A percentile compares a stretch with the other conserved stretches of the same genome.
Evolutionary conservation across 2,113 vertebrate genomes (phyloP).

Genomic region (Monarcha castaneiventris): DNA sequence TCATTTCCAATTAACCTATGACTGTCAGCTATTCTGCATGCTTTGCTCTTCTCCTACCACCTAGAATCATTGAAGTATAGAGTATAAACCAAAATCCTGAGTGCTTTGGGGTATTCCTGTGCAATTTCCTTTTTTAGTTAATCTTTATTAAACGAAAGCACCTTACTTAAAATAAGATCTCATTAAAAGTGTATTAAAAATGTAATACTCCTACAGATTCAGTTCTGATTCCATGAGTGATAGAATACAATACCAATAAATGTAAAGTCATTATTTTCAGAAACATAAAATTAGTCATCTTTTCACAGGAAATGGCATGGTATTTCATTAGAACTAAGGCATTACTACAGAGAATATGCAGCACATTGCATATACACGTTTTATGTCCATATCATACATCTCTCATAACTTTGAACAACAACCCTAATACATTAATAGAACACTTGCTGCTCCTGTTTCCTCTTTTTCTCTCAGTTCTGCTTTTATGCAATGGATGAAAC

Average conservation of each 20-base stretch:
- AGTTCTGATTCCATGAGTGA: background rate
- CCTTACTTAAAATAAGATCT: conserved; percentile 3
- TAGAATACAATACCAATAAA: background rate
- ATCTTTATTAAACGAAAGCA: conserved; percentile 8
- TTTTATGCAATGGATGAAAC: background rate
- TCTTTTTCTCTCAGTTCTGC: background rate
- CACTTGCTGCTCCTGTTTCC: background rate
- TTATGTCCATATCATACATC: background rate
- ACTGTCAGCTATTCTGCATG: background rate
- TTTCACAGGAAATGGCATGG: background rate
- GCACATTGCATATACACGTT: background rate
- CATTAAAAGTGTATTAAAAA: background rate
- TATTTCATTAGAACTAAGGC: background rate
- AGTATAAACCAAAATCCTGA: background rate
- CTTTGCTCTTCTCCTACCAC: background rate
- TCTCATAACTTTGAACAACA: background rate
- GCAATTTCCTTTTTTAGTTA: background rate
- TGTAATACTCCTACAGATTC: background rate
- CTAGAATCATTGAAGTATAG: background rate
- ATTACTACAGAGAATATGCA: background rate
- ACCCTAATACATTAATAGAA: background rate
- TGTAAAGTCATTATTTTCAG: background rate
- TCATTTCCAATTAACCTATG: background rate
- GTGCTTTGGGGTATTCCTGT: background rate
- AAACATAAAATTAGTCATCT: background rate